Conservation (phyloP, 2,113 vertebrate genomes). For the Cacatua alba region DNA sequence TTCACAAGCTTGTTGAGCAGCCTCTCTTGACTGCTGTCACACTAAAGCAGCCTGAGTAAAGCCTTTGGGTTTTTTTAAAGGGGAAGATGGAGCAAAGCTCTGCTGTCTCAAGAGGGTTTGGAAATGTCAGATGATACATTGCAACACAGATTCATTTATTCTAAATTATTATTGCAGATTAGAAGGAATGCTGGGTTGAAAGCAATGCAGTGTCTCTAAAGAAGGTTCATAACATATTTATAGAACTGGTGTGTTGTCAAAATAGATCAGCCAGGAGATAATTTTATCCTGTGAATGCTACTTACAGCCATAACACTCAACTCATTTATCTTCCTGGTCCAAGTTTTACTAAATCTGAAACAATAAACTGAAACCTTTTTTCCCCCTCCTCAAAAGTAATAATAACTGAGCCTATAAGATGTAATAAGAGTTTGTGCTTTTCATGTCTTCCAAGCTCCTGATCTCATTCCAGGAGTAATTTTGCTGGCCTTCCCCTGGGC, state of each 20-base stretch:
- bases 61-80: neutral
- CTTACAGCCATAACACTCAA: neutral
- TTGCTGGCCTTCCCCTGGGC: neutral
- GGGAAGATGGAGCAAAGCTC: neutral
- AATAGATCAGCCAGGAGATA: neutral
- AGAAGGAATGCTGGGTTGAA: neutral
- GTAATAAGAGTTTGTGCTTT: neutral
- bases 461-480: neutral
- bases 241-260: neutral
- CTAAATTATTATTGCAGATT: neutral
- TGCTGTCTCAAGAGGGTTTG: neutral
- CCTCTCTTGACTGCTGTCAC: neutral
- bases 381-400: neutral
- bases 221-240: neutral
- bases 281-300: neutral
- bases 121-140: neutral
- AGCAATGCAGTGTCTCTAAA: neutral
- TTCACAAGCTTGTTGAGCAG: neutral
- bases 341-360: neutral
- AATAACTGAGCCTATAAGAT: neutral
- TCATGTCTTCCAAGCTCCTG: neutral
- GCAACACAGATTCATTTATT: neutral
- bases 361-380: neutral
- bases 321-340: neutral
- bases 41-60: neutral